Conservation (phyloP, 2,113 vertebrate genomes). For the Cepphus grylle region DNA sequence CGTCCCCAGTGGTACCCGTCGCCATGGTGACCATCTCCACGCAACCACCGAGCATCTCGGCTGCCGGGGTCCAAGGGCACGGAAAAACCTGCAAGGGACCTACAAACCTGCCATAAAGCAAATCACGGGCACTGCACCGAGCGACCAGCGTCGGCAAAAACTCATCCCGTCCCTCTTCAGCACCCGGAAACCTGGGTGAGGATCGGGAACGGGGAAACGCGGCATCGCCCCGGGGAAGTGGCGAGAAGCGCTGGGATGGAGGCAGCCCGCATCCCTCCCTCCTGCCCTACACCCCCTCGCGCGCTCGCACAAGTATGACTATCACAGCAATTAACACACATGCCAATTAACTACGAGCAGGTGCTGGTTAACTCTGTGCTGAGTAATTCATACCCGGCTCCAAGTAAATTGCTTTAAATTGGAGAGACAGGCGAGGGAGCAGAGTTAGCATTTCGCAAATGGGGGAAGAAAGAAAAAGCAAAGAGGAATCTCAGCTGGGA, state of each 20-base stretch:
- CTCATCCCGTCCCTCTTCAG: neutral
- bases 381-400: slow-evolving; percentile 47
- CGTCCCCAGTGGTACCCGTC: neutral
- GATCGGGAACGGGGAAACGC: neutral
- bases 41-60: slow-evolving; percentile 4
- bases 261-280: neutral
- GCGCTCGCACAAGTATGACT: neutral
- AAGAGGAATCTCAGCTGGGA: neutral
- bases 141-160: neutral
- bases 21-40: slow-evolving; percentile 41
- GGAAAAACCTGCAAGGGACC: neutral
- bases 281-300: neutral
- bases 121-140: accelerated
- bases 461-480: neutral
- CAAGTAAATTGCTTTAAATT: slow-evolving; percentile 26
- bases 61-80: neutral
- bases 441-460: neutral
- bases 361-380: slow-evolving; percentile 52
- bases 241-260: neutral
- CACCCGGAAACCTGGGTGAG: neutral
- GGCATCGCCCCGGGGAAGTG: accelerated
- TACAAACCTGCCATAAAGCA: neutral
- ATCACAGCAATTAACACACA: slow-evolving; percentile 50
- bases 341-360: slow-evolving; percentile 50
- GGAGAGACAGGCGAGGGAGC: slow-evolving; percentile 32